Percentiles rank a stretch among this genome's conserved stretches.
These are phyloP conservation scores for Varecia variegata DNA, from an alignment of 2,797 vertebrate species.

Conservation along the genomic window DNA sequence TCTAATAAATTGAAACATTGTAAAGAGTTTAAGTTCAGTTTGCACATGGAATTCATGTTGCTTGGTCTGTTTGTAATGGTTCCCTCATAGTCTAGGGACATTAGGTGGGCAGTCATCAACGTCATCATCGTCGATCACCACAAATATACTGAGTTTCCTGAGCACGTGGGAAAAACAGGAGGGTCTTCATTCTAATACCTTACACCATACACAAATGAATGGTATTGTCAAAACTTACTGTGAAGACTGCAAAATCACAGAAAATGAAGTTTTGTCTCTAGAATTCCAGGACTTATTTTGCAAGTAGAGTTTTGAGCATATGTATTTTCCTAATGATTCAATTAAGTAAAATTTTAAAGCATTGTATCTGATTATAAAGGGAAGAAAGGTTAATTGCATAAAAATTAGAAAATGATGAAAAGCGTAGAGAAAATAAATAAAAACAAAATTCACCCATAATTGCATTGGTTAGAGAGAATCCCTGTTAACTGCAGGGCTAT, in stretches of 20 bases:
- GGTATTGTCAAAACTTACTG: background rate
- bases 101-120: background rate
- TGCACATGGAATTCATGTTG: background rate
- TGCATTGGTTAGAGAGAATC: background rate
- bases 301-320: background rate
- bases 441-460: background rate
- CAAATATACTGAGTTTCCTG: background rate
- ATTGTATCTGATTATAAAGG: background rate
- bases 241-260: background rate
- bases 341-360: background rate
- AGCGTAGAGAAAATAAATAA: background rate
- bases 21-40: background rate
- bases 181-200: background rate
- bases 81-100: background rate
- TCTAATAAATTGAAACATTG: background rate
- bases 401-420: conserved; percentile 21
- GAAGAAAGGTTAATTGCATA: background rate
- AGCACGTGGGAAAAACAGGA: background rate
- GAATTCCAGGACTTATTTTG: background rate
- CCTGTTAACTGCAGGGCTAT: accelerated
- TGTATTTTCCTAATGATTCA: background rate
- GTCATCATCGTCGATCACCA: background rate
- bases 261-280: background rate
- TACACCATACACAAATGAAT: background rate
- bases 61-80: background rate